Evolutionary conservation across 2,888 invertebrate species (phyloP), one percentile per base, ranked within the genome.

Genomic region (Pimpla rufipes): DNA sequence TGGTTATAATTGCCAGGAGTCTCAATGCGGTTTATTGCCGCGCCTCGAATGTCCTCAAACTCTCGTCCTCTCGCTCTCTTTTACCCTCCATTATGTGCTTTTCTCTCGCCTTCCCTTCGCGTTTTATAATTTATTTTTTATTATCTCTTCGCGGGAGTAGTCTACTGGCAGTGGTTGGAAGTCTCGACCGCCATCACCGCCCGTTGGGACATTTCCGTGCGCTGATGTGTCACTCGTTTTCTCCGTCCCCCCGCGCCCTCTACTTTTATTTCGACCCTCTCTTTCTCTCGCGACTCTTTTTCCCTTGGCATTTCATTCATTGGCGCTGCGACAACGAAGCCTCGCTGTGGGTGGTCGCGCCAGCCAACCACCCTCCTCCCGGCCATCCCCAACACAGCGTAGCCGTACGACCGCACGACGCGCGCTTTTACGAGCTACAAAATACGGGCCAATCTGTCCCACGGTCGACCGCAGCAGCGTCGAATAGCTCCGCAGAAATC

Each of bases 361-460:
- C 70, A 71, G 70, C 59, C 50, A 29, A 66, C 81, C 67, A 75
- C 62, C 55, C 59, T 37, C 57, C 16, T n/a, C 50, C 52, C 52
- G 18, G 40, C 29, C 70, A 64, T 37, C 13, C 45, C 82, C 85
- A 79, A 84, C 85, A 87, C 79, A 84, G 81, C 45, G 45, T 45
- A 82, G 86, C 81, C 87, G 86, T 84, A 84, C 85, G 81, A 81
- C 85, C 79, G 73, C 87, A 85, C 85, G 81, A 84, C 74, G 75
- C 79, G 85, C 84, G 90, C 90, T 89, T 91, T 92, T 90, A 91
- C 89, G 90, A 90, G 90, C 90, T 89, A 89, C 90, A 90, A 92
- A 92, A 92, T 92, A 90, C 90, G 88, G 88, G 87, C 88, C 91
- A 91, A 92, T 92, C 90, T 90, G 89, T 89, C 90, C 90, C 87